Conservation (phyloP, 2,888 invertebrate species). For the Caenorhabditis wallacei region DNA sequence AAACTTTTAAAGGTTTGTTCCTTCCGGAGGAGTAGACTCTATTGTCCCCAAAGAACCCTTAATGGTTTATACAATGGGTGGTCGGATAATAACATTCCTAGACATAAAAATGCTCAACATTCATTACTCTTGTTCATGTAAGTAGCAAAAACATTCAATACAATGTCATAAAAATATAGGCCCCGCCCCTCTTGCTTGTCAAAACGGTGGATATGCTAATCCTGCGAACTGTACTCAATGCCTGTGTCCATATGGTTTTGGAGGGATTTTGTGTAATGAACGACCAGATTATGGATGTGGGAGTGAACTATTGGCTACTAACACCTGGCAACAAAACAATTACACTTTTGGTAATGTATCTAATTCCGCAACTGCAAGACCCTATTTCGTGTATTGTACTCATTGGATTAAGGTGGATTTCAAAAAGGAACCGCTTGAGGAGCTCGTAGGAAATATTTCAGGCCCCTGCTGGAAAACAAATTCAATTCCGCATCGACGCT, state of each 20-base stretch:
- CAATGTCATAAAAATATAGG: background rate
- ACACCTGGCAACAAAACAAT: slow-evolving; percentile 37
- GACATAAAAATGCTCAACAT: slow-evolving; percentile 61
- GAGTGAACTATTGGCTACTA: slow-evolving; percentile 30
- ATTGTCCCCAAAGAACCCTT: slow-evolving; percentile 56
- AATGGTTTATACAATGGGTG: slow-evolving; percentile 66
- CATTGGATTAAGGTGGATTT: slow-evolving; percentile 54
- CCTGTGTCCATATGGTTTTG: slow-evolving; percentile 74
- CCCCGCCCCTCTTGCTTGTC: slow-evolving; percentile 61
- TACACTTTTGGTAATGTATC: slow-evolving; percentile 58
- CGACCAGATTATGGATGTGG: slow-evolving; percentile 55
- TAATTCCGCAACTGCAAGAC: slow-evolving; percentile 42
- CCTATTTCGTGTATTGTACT: slow-evolving; percentile 40
- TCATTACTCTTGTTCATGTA: slow-evolving; percentile 60
- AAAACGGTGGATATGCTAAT: slow-evolving; percentile 77
- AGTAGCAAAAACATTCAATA: background rate
- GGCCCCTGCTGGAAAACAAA: slow-evolving; percentile 64
- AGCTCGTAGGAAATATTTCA: background rate
- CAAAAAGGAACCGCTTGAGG: background rate
- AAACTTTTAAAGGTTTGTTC: slow-evolving; percentile 61
- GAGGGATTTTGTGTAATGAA: slow-evolving; percentile 70
- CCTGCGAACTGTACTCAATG: slow-evolving; percentile 76
- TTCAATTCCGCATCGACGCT: slow-evolving; percentile 59
- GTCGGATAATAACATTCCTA: slow-evolving; percentile 54
- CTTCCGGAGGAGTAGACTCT: slow-evolving; percentile 47